phyloP scores from a whole-genome alignment of 2,113 vertebrate genomes.

The Neogobius melanostomus region DNA sequence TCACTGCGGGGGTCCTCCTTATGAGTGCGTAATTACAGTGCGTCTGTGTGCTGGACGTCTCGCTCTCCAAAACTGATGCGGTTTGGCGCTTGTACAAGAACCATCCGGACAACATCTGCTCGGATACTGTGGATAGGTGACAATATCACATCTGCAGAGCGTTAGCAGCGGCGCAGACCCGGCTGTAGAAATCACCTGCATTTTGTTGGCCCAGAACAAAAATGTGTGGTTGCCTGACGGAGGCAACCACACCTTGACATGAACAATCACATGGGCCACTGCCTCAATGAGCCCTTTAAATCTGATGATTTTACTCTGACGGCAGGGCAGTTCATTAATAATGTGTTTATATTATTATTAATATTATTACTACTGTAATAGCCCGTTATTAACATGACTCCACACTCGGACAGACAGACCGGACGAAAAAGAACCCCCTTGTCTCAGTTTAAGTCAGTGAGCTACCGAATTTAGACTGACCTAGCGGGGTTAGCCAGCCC shows the following conservation, averaged over 20 bases:
- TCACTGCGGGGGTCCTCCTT: constrained; percentile 48
- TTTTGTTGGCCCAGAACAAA: constrained; percentile 25
- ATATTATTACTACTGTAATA: not conserved
- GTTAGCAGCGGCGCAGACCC: constrained; percentile 38
- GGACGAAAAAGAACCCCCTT: constrained; percentile 2
- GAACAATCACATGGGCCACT: constrained; percentile 46
- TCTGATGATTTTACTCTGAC: constrained; percentile 16
- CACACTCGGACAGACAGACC: constrained; percentile 33
- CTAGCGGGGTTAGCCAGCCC: constrained; percentile 66
- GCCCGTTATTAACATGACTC: not conserved
- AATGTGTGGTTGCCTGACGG: no score
- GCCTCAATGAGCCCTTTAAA: constrained; percentile 42
- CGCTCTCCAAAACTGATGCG: constrained; percentile 41
- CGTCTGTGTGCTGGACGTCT: constrained; percentile 46
- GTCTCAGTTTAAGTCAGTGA: constrained; percentile 52
- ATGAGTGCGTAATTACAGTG: constrained; percentile 31
- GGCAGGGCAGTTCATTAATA: not conserved
- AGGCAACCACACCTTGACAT: constrained; percentile 70
- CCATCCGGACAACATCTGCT: constrained; percentile 36
- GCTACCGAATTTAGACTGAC: constrained; percentile 60
- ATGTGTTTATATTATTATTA: not conserved
- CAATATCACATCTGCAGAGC: constrained; percentile 37
- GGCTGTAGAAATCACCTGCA: constrained; percentile 39
- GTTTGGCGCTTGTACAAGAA: constrained; percentile 37
- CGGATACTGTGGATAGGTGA: constrained; percentile 40